Conservation (phyloP, 2,113 vertebrate genomes). For the Sula dactylatra region DNA sequence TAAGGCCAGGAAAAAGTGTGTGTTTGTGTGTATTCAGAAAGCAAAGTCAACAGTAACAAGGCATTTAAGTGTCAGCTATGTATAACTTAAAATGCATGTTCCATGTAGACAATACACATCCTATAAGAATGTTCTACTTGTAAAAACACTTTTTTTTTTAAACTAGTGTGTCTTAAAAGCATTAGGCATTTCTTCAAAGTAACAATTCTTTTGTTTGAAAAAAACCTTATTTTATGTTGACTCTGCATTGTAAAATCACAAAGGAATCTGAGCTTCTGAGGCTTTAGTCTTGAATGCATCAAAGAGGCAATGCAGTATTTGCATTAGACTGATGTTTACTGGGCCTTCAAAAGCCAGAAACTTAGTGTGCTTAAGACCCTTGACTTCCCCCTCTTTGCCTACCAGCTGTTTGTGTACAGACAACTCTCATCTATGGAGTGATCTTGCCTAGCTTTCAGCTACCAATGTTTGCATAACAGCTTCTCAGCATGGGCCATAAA, state of each 20-base stretch:
- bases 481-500: neutral
- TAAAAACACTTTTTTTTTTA: neutral
- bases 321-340: neutral
- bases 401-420: neutral
- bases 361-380: neutral
- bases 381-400: neutral
- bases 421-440: neutral
- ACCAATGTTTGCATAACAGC: accelerated
- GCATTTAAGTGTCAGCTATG: neutral
- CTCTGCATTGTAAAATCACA: neutral
- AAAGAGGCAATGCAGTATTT: neutral
- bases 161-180: neutral
- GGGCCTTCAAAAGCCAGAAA: neutral
- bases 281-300: neutral
- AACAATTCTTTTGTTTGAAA: neutral
- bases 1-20: neutral
- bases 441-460: neutral
- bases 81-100: neutral
- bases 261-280: neutral
- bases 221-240: neutral
- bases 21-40: neutral
- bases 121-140: neutral
- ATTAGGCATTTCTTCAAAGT: neutral
- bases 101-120: neutral
- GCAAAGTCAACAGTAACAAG: neutral